Evolutionary conservation across 2,888 invertebrate species (phyloP).

Genomic region (Latrodectus elegans): DNA sequence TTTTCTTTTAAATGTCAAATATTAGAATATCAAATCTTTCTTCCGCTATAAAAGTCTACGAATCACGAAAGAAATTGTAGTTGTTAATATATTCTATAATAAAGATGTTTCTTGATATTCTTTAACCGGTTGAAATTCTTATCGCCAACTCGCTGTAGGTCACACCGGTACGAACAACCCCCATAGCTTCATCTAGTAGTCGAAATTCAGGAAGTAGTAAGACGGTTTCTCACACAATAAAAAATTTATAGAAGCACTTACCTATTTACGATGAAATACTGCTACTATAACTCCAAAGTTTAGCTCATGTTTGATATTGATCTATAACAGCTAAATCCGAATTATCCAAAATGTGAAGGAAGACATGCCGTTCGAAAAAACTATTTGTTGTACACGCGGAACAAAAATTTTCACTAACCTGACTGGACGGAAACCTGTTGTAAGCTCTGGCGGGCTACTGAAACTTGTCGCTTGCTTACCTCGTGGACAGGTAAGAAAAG

Average conservation of each 20-base stretch:
- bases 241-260: background rate
- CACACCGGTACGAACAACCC: slow-evolving; percentile 4
- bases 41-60: too few relatives aligned
- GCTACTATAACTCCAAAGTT: too few relatives aligned
- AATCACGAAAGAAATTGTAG: too few relatives aligned
- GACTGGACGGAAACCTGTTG: slow-evolving; percentile 1
- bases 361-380: too few relatives aligned
- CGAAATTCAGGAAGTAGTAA: slow-evolving; percentile 37
- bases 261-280: background rate
- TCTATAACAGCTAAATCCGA: too few relatives aligned
- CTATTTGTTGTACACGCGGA: too few relatives aligned
- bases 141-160: slow-evolving; percentile 22
- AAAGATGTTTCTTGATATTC: background rate
- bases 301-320: background rate
- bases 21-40: too few relatives aligned
- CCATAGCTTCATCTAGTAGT: background rate
- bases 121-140: background rate
- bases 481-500: slow-evolving; percentile 2
- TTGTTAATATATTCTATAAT: too few relatives aligned
- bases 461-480: slow-evolving; percentile 2
- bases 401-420: too few relatives aligned
- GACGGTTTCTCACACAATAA: background rate
- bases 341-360: too few relatives aligned
- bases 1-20: too few relatives aligned
- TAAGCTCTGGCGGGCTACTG: background rate